These are phyloP conservation scores for Bombus breviceps DNA, from an alignment of 1,140 invertebrate genomes.

Conservation along the genomic window DNA sequence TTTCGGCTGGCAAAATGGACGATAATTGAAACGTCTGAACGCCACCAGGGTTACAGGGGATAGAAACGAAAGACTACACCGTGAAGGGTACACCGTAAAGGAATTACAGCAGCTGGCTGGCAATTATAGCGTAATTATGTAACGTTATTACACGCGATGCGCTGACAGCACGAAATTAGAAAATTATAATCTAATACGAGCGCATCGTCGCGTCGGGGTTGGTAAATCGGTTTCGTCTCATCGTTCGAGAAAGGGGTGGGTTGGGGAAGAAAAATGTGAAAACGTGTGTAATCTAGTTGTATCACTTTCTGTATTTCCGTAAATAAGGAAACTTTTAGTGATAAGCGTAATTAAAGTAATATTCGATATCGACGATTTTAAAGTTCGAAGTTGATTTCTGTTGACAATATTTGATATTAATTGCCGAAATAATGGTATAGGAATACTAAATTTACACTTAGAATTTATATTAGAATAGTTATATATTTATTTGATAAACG, in stretches of 20 bases:
- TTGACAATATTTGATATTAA: too few relatives aligned
- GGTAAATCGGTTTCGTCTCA: slow-evolving; percentile 56
- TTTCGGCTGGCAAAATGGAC: slow-evolving; percentile 61
- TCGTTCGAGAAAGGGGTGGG: neutral
- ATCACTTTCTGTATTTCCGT: neutral
- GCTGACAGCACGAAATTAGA: slow-evolving; percentile 69
- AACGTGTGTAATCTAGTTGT: neutral
- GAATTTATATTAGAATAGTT: too few relatives aligned
- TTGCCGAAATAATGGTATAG: too few relatives aligned
- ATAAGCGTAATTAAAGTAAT: neutral
- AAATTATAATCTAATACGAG: slow-evolving; percentile 73
- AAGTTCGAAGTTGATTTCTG: neutral
- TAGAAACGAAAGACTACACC: slow-evolving; percentile 55
- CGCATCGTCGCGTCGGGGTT: slow-evolving; percentile 56
- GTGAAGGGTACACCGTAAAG: slow-evolving; percentile 65
- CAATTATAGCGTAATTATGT: slow-evolving; percentile 70
- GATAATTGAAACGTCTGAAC: slow-evolving; percentile 74
- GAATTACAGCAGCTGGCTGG: slow-evolving; percentile 55
- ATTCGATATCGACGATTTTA: neutral
- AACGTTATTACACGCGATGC: slow-evolving; percentile 71
- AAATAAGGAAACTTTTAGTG: neutral
- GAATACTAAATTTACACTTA: too few relatives aligned
- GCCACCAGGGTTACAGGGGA: slow-evolving; percentile 26
- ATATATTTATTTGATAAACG: too few relatives aligned
- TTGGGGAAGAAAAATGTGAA: neutral